Conservation (phyloP, 1,140 invertebrate genomes). For the Euura saliciscinereae region DNA sequence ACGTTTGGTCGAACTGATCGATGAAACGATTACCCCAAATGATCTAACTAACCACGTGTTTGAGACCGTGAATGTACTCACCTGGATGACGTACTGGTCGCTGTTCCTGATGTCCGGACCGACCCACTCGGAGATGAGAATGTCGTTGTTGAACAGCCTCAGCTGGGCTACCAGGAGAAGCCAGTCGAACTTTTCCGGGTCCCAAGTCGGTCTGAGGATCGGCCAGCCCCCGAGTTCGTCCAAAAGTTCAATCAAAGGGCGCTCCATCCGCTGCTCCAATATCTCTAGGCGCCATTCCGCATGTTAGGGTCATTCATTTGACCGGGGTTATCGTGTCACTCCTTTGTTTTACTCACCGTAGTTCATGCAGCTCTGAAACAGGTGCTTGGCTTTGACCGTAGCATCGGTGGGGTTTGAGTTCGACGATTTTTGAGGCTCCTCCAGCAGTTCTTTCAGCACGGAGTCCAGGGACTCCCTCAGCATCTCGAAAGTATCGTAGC, state of each 20-base stretch:
- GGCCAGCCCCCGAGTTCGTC: constrained; percentile 85
- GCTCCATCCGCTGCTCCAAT: constrained; percentile 70
- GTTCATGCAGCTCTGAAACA: constrained; percentile 88
- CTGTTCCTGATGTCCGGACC: constrained; percentile 90
- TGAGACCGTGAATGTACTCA: constrained; percentile 35
- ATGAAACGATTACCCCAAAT: constrained; percentile 11
- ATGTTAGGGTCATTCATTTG: background rate
- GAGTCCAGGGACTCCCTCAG: constrained; percentile 76
- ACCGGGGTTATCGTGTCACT: background rate
- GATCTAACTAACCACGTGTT: constrained; percentile 11
- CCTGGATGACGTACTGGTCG: constrained; percentile 83
- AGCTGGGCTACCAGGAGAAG: constrained; percentile 76
- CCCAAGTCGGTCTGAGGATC: constrained; percentile 71
- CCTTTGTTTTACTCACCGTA: constrained; percentile 59
- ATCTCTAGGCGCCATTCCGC: constrained; percentile 58
- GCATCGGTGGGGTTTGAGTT: constrained; percentile 58
- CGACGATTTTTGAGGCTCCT: constrained; percentile 51
- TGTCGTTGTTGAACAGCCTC: constrained; percentile 83
- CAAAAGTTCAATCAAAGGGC: constrained; percentile 75
- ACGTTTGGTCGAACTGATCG: constrained; percentile 80
- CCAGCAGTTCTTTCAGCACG: constrained; percentile 72
- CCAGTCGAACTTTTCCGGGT: constrained; percentile 73
- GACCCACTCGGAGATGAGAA: constrained; percentile 83
- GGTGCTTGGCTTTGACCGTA: constrained; percentile 74
- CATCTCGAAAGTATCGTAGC: constrained; percentile 84